These are phyloP conservation scores for Lasiurus borealis DNA, from an alignment of 2,113 vertebrate species.

Conservation along the genomic window DNA sequence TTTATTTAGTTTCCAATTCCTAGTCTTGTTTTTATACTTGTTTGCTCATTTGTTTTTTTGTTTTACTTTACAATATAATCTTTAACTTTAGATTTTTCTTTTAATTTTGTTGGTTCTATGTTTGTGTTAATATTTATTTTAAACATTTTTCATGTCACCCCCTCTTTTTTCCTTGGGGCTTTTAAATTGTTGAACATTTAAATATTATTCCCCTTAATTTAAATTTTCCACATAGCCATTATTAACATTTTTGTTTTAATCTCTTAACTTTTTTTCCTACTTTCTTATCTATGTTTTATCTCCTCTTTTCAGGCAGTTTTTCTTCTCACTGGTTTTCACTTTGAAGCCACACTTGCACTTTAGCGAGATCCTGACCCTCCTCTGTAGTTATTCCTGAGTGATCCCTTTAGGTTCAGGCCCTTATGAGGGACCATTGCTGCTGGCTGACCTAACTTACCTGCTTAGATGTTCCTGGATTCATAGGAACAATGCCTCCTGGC, in stretches of 20 bases:
- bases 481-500: not conserved
- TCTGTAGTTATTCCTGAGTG: not conserved
- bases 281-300: not conserved
- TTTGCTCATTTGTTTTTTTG: slow-evolving; percentile 53
- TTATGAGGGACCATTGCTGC: not conserved
- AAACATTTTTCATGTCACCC: not conserved
- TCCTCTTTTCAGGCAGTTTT: not conserved
- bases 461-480: not conserved
- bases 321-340: not conserved
- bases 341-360: not conserved
- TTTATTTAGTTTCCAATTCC: slow-evolving; percentile 48
- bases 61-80: slow-evolving; percentile 53
- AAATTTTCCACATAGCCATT: not conserved
- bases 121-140: slow-evolving; percentile 45
- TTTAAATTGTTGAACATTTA: slow-evolving; percentile 15
- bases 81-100: slow-evolving; percentile 50
- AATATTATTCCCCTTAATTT: not conserved
- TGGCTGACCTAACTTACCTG: not conserved
- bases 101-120: slow-evolving; percentile 33
- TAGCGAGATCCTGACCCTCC: not conserved
- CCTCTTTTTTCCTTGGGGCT: not conserved
- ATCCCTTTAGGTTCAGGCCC: not conserved
- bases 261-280: not conserved
- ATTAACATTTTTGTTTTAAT: not conserved
- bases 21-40: slow-evolving; percentile 55